Evolutionary conservation across 53 echinoderm and acorn worm species (phyloP), one percentile per base, ranked within the genome.

Genomic region (Paracentrotus lividus): DNA sequence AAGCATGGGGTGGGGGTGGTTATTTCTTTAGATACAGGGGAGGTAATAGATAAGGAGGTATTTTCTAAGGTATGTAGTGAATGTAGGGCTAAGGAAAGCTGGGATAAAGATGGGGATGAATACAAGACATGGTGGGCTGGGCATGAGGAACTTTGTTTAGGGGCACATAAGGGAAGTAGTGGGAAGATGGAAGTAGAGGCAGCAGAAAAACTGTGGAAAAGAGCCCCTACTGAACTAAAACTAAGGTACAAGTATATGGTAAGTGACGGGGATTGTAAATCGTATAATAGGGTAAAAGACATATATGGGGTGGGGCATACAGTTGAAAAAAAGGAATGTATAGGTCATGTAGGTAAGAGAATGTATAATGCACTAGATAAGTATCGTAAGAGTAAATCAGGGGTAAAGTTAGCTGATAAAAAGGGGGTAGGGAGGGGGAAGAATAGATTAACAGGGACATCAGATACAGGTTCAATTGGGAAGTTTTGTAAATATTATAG

Each of bases 1-100:
- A 91, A 94, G 32, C 76, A 89, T 84, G 94, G 94, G 85, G 91
- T 94, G 75, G 94, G 84, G 33, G 67, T 94, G 56, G 90, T 85
- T 16, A 94, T 91, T 15, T 43, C 94, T 33, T 49, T 64, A 24
- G 91, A 94, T 49, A 94, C 85, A 64, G 69, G 94, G 64, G 85
- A 78, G 89, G 94, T 94, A 5, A 49, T 94, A 65, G 94, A 94
- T 84, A 33, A 36, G 49, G 94, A 65, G 40, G 85, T 91, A 1
- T 18, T 91, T 26, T 91, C 91, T 40, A 94, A 78, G 84, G 20
- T 85, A 9, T 94, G 94, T 92, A 81, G 40, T 23, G 91, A 91
- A 36, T 94, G 94, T 77, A 33, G 54, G 1, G 3, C 33, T 13
- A 92, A 20, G 42, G 43, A 42, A 23, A 47, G 60, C 23, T 40